phyloP scores from a whole-genome alignment of 2,888 invertebrate genomes.

The Aradus depressus region DNA sequence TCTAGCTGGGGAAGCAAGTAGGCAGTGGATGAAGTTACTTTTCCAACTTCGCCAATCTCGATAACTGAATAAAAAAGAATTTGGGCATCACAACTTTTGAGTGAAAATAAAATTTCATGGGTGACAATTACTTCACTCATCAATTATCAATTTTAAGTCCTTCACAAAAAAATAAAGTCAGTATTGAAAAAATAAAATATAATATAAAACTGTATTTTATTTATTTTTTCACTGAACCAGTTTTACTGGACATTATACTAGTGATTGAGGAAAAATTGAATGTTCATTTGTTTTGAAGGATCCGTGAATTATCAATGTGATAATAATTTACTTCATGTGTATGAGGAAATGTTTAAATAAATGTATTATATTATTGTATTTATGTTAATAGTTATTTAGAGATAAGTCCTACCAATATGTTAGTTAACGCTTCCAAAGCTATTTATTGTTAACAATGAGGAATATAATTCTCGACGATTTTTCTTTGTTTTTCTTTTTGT shows the following conservation, averaged over 20 bases:
- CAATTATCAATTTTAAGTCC: too few relatives aligned
- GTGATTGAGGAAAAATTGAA: background rate
- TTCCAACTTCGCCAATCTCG: too few relatives aligned
- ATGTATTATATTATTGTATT: constrained; percentile 13
- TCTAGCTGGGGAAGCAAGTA: too few relatives aligned
- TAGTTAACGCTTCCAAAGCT: constrained; percentile 23
- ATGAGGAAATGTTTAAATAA: background rate
- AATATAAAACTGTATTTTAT: too few relatives aligned
- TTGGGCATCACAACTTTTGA: too few relatives aligned
- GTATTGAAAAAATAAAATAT: too few relatives aligned
- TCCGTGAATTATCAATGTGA: background rate
- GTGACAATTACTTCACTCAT: too few relatives aligned
- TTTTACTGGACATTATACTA: background rate
- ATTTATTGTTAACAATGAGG: constrained; percentile 22
- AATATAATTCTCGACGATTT: constrained; percentile 25
- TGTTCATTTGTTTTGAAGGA: constrained; percentile 6
- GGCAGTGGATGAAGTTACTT: too few relatives aligned
- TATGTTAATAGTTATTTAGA: constrained; percentile 13
- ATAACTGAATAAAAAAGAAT: too few relatives aligned
- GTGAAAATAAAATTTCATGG: too few relatives aligned
- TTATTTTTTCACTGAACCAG: background rate
- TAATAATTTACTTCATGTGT: constrained; percentile 5
- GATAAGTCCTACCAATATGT: constrained; percentile 4
- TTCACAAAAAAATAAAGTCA: too few relatives aligned
- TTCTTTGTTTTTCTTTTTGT: constrained; percentile 15